Evolutionary conservation across 1,140 invertebrate genomes (phyloP), one percentile per base, ranked within the genome.

Genomic region (Heliconius eleuchia): DNA sequence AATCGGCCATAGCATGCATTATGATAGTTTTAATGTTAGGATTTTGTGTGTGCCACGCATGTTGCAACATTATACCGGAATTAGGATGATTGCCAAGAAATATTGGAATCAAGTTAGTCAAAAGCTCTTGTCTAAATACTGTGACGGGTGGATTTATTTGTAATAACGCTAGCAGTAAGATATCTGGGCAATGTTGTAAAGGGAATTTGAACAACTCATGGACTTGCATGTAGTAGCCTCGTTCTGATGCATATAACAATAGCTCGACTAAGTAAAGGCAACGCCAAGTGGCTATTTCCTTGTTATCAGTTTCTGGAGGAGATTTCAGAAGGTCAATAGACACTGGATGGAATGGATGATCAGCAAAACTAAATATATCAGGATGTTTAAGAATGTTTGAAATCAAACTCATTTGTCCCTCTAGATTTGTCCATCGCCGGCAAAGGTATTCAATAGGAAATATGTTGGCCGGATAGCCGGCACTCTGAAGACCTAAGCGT

Each of bases 1-100:
- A 99, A 77, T 99, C 99, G 3, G 98, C 98, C 99, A 99, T 99
- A 0, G 98, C 96, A 85, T 98, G 98, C 97, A 99, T 99, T 50
- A 99, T 97, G 70, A 99, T 97, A 6, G 97, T 96, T 79, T 98
- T 97, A 55, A 98, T 96, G 75, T 96, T 96, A 9, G 96, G 95
- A 84, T 96, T 96, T 87, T 97, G 96, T 0, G 96, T 95, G 89
- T 97, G 98, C 99, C 99, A 99, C 1, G 98, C 98, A 91, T 98
- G 97, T 93, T 99, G 98, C 34, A 99, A 95, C 76, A 99, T 98
- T 19, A 98, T 98, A 80, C 96, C 98, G 73, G 98, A 98, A 93
- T 99, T 99, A 1, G 98, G 98, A 96, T 99, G 98, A 95, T 99
- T 99, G 18, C 97, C 97, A 19, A 99, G 95, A 93, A 99, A 99